These are phyloP conservation scores for Scaptomyza pallida DNA, from an alignment of 1,140 invertebrate species.

Conservation along the genomic window DNA sequence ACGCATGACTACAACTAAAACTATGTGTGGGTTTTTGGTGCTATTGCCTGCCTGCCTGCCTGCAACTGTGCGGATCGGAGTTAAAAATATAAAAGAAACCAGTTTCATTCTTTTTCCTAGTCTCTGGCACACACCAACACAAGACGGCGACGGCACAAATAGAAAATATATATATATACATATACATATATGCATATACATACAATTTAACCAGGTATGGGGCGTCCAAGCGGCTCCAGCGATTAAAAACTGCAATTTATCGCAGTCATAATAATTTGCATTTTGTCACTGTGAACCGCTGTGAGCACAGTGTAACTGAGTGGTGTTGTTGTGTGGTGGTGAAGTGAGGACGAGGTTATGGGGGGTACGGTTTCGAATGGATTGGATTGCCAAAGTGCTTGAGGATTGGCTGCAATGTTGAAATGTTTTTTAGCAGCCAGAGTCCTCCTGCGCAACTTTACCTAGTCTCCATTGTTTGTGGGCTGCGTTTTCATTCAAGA, in stretches of 20 bases:
- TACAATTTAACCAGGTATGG: conserved; percentile 51
- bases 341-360: not conserved
- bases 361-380: not conserved
- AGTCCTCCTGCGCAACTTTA: conserved; percentile 10
- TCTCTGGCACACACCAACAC: conserved; percentile 24
- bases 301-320: not conserved
- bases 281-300: conserved; percentile 71
- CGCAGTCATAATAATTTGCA: conserved; percentile 82
- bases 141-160: conserved; percentile 28
- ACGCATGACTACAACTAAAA: conserved; percentile 73
- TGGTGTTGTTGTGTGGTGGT: not conserved
- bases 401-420: conserved; percentile 14
- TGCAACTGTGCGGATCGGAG: conserved; percentile 41
- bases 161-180: conserved; percentile 23
- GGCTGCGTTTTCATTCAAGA: conserved; percentile 54
- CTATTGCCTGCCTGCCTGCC: conserved; percentile 22
- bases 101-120: conserved; percentile 77
- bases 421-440: no score
- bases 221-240: conserved; percentile 65
- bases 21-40: conserved; percentile 74
- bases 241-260: conserved; percentile 83
- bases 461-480: conserved; percentile 43
- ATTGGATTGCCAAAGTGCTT: conserved; percentile 19
- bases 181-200: conserved; percentile 32
- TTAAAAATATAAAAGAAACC: conserved; percentile 55